Conservation (phyloP, 1,140 invertebrate species). For the Drosophila baimaii region DNA sequence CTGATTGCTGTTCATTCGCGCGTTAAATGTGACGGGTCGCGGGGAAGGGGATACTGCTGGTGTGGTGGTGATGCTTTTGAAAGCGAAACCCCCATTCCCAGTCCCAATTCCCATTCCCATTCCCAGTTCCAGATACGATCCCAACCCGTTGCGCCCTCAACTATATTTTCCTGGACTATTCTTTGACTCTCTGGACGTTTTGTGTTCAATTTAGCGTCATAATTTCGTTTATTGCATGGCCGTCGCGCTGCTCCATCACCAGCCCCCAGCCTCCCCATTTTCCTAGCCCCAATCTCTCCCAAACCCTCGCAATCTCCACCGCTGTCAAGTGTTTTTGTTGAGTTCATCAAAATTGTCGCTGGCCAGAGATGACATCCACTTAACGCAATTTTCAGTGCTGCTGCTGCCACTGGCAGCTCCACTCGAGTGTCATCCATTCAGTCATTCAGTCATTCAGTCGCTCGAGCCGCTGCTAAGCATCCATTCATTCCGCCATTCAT, state of each 20-base stretch:
- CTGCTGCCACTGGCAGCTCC: constrained; percentile 49
- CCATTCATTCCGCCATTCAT: constrained; percentile 51
- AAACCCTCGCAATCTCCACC: constrained; percentile 27
- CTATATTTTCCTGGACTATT: constrained; percentile 59
- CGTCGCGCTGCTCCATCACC: constrained; percentile 31
- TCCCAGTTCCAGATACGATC: constrained; percentile 1
- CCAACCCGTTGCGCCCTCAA: constrained; percentile 23
- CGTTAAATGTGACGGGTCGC: constrained; percentile 64
- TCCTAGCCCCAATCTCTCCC: neutral
- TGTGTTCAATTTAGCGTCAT: constrained; percentile 82
- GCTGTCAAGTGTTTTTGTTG: constrained; percentile 81
- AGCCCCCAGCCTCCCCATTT: neutral
- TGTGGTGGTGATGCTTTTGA: constrained; percentile 44
- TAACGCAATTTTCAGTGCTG: constrained; percentile 69
- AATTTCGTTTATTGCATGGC: constrained; percentile 80
- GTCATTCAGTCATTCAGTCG: constrained; percentile 60
- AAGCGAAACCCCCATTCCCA: constrained; percentile 47
- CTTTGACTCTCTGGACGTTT: constrained; percentile 73
- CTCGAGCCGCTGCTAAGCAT: constrained; percentile 56
- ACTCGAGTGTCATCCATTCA: constrained; percentile 71
- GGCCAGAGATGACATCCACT: constrained; percentile 65
- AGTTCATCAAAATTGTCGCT: constrained; percentile 81
- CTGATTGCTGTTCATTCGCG: constrained; percentile 77
- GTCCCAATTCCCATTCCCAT: constrained; percentile 4
- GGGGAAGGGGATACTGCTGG: constrained; percentile 23